Evolutionary conservation across 2,888 invertebrate species (phyloP).

Genomic region (Timandra comae): DNA sequence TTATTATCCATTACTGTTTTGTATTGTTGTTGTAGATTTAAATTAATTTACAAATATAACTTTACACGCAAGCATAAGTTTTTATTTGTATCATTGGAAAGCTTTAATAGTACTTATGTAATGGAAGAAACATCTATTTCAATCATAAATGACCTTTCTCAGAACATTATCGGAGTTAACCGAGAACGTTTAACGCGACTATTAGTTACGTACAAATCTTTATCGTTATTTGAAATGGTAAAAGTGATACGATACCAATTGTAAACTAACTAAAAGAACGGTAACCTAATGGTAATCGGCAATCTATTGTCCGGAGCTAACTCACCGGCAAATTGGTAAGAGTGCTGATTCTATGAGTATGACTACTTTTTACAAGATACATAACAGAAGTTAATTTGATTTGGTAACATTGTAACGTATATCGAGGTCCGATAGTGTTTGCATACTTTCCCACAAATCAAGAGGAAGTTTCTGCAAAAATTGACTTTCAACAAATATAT

Average conservation of each 20-base stretch:
- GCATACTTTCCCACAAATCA: slow-evolving; percentile 34
- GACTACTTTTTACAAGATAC: slow-evolving; percentile 36
- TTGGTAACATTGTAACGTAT: slow-evolving; percentile 18
- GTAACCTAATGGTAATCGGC: slow-evolving; percentile 42
- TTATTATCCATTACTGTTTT: not conserved
- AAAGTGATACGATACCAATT: slow-evolving; percentile 36
- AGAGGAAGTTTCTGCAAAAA: not conserved
- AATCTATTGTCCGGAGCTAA: slow-evolving; percentile 40
- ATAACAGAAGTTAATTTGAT: slow-evolving; percentile 34
- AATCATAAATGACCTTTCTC: too few species aligned
- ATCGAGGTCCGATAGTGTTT: slow-evolving; percentile 27
- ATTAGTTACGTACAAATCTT: slow-evolving; percentile 1
- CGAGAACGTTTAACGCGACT: too few species aligned
- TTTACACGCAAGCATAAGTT: too few species aligned
- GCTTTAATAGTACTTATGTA: too few species aligned
- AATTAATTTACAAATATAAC: too few species aligned
- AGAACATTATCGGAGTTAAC: too few species aligned
- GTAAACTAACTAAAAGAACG: slow-evolving; percentile 35
- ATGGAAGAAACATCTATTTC: too few species aligned
- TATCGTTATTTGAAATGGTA: slow-evolving; percentile 16
- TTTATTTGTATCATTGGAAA: too few species aligned
- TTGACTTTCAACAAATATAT: too few species aligned
- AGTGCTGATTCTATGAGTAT: slow-evolving; percentile 39
- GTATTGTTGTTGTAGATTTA: too few species aligned
- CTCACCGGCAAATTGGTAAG: slow-evolving; percentile 51